Base-by-base conservation (phyloP, 2,888 invertebrate species). In the Pocota personata region DNA sequence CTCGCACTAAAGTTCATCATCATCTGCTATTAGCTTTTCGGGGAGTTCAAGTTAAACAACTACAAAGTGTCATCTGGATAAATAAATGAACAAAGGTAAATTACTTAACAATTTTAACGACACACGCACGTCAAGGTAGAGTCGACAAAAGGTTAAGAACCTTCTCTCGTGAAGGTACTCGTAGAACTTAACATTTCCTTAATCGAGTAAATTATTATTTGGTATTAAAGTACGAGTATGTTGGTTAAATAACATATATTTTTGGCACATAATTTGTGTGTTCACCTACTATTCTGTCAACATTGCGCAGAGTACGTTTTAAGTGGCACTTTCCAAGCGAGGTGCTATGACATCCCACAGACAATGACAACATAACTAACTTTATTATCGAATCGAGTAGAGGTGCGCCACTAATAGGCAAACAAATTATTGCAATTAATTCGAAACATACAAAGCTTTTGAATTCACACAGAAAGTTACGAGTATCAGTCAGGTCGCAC, bases 31-130 rank as follows among this genome's bases (percentile, higher is more conserved):
- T 76, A 69, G 60, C 52, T 67, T 82, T 80, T 69, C 10, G 46
- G 35, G 35, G 62, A 71, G 69, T 72, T 78, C 66, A 83, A 83
- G 78, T 78, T 73, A 60, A 67, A 52, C 35, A 60, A 30, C 43
- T 46, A 52, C 40, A 76, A 69, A 62, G 46, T 76, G 66, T 75
- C 80, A 60, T 66, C 32, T 19, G 52, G 14, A 55, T 40, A 75
- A 82, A 55, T 30, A 48, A 58, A 62, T 24, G 46, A 75, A 60
- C 66, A 66, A 72, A 52, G 64, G 43, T 75, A 57, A 55, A 62
- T 67, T 77, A 71, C 37, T 77, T 40, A 50, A 52, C 35, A 52
- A 72, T 67, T 43, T 60, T 50, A 58, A 72, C 37, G 58, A 55
- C 50, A 55, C 66, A 72, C 62, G 72, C 71, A 64, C 55, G 72